These are phyloP conservation scores for Tipula unca DNA, from an alignment of 2,888 invertebrate species.

Conservation along the genomic window DNA sequence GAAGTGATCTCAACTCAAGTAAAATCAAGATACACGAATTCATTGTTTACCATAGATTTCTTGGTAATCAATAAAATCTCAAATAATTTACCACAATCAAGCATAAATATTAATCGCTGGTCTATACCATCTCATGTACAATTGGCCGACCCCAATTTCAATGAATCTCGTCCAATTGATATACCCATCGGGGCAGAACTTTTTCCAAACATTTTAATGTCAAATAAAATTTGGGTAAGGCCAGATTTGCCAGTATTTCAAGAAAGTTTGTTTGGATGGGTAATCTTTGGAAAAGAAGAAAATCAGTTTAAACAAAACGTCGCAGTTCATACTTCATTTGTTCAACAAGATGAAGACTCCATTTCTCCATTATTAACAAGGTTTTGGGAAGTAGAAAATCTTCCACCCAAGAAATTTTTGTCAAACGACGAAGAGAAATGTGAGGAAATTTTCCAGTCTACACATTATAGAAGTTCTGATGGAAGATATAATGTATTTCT, in stretches of 20 bases:
- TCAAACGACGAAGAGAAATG: conserved; percentile 24
- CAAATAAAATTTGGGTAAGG: too few relatives aligned
- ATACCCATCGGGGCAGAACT: neutral
- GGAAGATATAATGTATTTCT: conserved; percentile 26
- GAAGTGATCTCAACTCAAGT: too few relatives aligned
- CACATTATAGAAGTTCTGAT: conserved; percentile 18
- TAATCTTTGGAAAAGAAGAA: neutral
- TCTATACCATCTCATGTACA: neutral
- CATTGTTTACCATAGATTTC: too few relatives aligned
- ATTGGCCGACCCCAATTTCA: neutral
- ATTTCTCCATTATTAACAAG: conserved; percentile 16
- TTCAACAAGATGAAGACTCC: neutral
- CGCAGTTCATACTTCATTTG: too few relatives aligned
- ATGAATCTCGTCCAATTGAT: neutral
- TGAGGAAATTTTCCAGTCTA: conserved; percentile 26
- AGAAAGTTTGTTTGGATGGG: neutral
- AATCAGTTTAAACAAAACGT: too few relatives aligned
- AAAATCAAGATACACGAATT: too few relatives aligned
- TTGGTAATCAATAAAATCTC: too few relatives aligned
- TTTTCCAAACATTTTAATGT: neutral
- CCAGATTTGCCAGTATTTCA: neutral
- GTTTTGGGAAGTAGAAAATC: neutral
- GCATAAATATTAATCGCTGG: neutral
- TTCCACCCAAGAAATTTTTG: neutral
- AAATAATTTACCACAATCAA: neutral